phyloP scores from a whole-genome alignment of 2,113 vertebrate genomes.

The Crotalus tigris region DNA sequence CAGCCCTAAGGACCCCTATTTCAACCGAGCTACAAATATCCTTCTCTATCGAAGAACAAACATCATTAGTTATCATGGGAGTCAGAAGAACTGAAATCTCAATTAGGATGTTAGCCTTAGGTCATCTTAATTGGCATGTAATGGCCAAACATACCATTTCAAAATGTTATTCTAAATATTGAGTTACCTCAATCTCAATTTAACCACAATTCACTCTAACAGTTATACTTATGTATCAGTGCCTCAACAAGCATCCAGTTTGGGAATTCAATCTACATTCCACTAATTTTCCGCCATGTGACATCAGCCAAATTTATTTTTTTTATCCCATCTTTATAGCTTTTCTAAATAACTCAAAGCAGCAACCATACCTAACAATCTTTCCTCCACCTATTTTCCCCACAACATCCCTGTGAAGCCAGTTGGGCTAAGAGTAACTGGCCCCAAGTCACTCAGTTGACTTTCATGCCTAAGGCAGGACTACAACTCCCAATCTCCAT shows the following conservation, averaged over 20 bases:
- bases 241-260: neutral
- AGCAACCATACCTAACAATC: neutral
- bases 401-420: neutral
- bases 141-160: neutral
- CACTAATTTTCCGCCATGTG: neutral
- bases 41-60: neutral
- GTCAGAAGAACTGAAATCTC: neutral
- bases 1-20: neutral
- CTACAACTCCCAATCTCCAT: neutral
- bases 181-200: neutral
- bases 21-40: neutral
- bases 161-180: neutral
- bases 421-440: neutral
- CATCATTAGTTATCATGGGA: neutral
- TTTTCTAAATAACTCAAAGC: neutral
- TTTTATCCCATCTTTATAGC: neutral
- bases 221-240: neutral
- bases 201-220: neutral
- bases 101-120: neutral
- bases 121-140: neutral
- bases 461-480: neutral
- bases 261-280: neutral
- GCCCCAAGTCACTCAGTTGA: neutral
- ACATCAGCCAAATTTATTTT: neutral
- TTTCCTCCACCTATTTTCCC: neutral